Conservation (phyloP, 2,797 vertebrate genomes). For the Eidolon dupreanum region DNA sequence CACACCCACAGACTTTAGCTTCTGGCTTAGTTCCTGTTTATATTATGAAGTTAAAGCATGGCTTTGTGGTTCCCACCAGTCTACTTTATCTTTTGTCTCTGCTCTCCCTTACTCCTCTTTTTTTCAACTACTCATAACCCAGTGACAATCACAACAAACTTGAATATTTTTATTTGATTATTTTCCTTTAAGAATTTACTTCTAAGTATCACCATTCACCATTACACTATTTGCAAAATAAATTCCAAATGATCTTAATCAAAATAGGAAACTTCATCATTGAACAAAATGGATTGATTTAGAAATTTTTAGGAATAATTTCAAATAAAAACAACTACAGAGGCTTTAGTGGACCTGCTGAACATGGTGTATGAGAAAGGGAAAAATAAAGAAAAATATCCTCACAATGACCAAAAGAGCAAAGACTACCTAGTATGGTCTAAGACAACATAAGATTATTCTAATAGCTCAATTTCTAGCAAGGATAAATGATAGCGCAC, state of each 20-base stretch:
- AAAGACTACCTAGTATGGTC: neutral
- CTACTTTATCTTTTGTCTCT: neutral
- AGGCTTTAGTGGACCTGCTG: neutral
- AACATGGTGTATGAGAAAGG: neutral
- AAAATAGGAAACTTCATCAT: neutral
- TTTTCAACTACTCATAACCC: neutral
- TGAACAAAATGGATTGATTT: neutral
- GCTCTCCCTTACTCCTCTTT: neutral
- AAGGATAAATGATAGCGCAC: neutral
- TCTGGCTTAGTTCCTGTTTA: neutral
- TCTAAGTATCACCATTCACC: neutral
- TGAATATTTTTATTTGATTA: neutral
- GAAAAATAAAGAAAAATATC: neutral
- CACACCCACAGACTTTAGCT: neutral
- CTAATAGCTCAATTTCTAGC: neutral
- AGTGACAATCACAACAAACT: neutral
- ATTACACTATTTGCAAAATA: neutral
- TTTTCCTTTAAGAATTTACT: constrained; percentile 6
- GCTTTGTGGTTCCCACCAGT: neutral
- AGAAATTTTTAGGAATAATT: neutral
- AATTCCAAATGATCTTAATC: neutral
- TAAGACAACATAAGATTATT: neutral
- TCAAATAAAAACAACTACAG: neutral
- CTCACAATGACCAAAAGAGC: neutral
- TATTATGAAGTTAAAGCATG: neutral